These are phyloP conservation scores for Papilio machaon DNA, from an alignment of 1,140 invertebrate genomes.

Conservation along the genomic window DNA sequence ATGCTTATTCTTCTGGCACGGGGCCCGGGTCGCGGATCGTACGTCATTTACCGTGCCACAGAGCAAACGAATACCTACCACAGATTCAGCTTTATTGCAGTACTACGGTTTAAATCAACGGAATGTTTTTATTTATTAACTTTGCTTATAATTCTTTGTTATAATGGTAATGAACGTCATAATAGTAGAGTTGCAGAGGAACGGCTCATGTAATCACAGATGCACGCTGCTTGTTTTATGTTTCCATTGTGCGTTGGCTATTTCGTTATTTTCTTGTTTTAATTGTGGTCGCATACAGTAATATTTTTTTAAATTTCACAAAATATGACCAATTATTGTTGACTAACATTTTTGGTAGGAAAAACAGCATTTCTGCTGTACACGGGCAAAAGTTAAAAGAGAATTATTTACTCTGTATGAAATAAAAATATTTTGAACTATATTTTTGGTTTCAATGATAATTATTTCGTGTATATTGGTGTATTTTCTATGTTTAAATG, in stretches of 20 bases:
- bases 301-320: neutral
- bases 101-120: slow-evolving; percentile 11
- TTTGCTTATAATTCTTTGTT: slow-evolving; percentile 22
- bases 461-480: neutral
- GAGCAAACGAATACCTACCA: slow-evolving; percentile 12
- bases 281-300: neutral
- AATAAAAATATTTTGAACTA: neutral
- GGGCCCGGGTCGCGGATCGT: slow-evolving; percentile 22
- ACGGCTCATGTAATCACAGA: slow-evolving; percentile 22
- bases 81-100: slow-evolving; percentile 17
- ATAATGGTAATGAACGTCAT: slow-evolving; percentile 21
- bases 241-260: neutral
- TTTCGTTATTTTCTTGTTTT: neutral
- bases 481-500: neutral
- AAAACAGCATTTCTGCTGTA: neutral
- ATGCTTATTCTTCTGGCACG: slow-evolving; percentile 40
- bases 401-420: neutral
- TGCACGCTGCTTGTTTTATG: neutral
- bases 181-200: neutral
- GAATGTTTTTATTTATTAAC: slow-evolving; percentile 19
- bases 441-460: neutral
- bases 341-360: neutral
- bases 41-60: slow-evolving; percentile 21
- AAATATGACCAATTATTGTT: neutral
- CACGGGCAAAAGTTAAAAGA: neutral